A percentile compares a stretch with the other conserved stretches of the same genome.
These are phyloP conservation scores for Rosalia funebris DNA, from an alignment of 2,888 invertebrate genomes.

Conservation along the genomic window DNA sequence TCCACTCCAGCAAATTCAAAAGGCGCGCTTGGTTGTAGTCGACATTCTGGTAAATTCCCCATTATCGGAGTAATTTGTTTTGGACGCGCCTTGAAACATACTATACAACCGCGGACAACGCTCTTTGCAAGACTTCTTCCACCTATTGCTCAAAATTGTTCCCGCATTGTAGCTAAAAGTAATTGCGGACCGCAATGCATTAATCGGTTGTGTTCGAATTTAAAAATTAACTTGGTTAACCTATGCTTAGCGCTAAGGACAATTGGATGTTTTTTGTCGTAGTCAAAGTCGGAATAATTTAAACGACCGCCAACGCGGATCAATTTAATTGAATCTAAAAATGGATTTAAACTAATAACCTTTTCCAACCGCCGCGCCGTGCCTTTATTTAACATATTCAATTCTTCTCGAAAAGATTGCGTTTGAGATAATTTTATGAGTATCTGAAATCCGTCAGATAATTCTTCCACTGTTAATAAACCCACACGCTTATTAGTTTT, in stretches of 20 bases:
- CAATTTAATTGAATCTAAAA: not conserved
- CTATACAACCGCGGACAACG: not conserved
- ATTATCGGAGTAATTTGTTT: not conserved
- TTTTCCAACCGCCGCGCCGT: too few relatives aligned
- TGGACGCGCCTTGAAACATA: not conserved
- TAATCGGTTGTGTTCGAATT: not conserved
- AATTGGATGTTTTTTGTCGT: not conserved
- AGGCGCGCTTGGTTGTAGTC: not conserved
- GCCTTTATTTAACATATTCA: not conserved
- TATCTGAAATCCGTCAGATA: not conserved
- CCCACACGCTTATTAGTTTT: not conserved
- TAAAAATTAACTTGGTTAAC: not conserved
- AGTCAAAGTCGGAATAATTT: not conserved
- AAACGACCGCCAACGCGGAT: not conserved
- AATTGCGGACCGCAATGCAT: not conserved
- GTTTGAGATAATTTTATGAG: not conserved
- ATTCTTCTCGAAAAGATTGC: not conserved
- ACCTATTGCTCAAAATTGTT: constrained; percentile 1
- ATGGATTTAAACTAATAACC: not conserved
- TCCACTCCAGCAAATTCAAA: not conserved
- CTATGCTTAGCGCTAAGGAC: not conserved
- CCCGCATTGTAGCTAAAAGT: not conserved
- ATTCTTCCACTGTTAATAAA: not conserved
- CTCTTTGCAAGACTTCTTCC: not conserved
- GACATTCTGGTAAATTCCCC: not conserved